Conservation (phyloP, 2,888 invertebrate genomes). For the Dasysyrphus tricinctus region DNA sequence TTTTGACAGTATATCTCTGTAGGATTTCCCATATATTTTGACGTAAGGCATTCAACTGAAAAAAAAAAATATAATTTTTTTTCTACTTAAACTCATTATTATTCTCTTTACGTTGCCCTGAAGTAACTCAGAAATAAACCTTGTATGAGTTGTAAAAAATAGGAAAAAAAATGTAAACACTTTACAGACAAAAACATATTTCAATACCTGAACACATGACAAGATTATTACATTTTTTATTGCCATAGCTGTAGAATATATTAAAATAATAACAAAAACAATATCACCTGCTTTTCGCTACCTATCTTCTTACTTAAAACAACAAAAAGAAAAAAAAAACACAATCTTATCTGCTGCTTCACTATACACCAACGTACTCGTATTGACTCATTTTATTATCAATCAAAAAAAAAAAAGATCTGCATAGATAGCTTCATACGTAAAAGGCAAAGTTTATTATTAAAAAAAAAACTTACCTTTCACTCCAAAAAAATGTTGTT, state of each 20-base stretch:
- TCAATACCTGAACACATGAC: constrained; percentile 35
- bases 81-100: constrained; percentile 21
- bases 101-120: constrained; percentile 39
- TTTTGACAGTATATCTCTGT: no score
- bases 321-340: neutral
- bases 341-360: constrained; percentile 25
- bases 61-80: neutral
- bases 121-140: constrained; percentile 35
- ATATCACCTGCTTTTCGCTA: constrained; percentile 18
- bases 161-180: constrained; percentile 50
- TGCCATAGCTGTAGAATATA: constrained; percentile 8
- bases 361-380: neutral
- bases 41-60: constrained; percentile 5
- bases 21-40: constrained; percentile 23
- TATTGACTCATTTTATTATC: constrained; percentile 10
- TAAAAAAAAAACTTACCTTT: constrained; percentile 52
- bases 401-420: neutral
- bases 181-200: constrained; percentile 36
- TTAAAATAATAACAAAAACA: neutral
- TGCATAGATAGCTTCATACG: neutral
- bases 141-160: constrained; percentile 32
- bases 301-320: neutral
- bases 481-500: constrained; percentile 31
- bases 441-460: neutral
- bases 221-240: constrained; percentile 14